Conservation (phyloP, 2,888 invertebrate genomes). For the Synanthedon andrenaeformis region DNA sequence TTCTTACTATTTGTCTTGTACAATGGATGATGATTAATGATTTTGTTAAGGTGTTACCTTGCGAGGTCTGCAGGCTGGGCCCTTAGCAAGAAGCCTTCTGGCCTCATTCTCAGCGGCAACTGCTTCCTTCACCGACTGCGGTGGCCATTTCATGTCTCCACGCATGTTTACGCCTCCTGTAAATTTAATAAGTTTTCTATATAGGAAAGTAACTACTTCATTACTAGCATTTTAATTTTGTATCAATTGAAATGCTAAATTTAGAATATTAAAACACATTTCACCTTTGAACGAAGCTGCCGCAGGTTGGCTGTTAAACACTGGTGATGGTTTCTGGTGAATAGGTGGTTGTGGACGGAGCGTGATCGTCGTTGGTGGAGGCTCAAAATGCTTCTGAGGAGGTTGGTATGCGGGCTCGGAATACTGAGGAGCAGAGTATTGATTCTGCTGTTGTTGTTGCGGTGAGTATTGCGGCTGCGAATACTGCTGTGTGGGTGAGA, state of each 20-base stretch:
- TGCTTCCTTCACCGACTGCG: constrained; percentile 79
- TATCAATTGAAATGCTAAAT: background rate
- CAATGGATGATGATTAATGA: no score
- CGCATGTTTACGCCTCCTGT: constrained; percentile 84
- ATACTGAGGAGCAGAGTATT: constrained; percentile 29
- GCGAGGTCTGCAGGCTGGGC: constrained; percentile 81
- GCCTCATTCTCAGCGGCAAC: constrained; percentile 80
- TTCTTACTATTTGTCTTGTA: no score
- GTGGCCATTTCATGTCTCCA: constrained; percentile 91
- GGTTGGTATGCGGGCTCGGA: constrained; percentile 68
- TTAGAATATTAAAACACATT: background rate
- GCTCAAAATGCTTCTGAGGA: constrained; percentile 67
- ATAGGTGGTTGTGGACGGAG: constrained; percentile 81
- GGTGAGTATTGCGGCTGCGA: background rate
- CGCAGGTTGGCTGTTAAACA: constrained; percentile 84
- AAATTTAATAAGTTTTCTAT: constrained; percentile 2
- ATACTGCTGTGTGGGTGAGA: background rate
- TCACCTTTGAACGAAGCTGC: constrained; percentile 77
- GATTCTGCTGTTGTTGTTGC: constrained; percentile 7
- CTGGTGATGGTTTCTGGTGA: constrained; percentile 80
- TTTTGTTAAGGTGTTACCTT: constrained; percentile 44
- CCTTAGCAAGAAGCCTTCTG: constrained; percentile 77
- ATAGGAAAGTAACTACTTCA: no score
- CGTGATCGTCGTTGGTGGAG: constrained; percentile 78
- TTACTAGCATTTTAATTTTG: no score